Conservation (phyloP, 2,113 vertebrate genomes). For the Argyrosomus japonicus region DNA sequence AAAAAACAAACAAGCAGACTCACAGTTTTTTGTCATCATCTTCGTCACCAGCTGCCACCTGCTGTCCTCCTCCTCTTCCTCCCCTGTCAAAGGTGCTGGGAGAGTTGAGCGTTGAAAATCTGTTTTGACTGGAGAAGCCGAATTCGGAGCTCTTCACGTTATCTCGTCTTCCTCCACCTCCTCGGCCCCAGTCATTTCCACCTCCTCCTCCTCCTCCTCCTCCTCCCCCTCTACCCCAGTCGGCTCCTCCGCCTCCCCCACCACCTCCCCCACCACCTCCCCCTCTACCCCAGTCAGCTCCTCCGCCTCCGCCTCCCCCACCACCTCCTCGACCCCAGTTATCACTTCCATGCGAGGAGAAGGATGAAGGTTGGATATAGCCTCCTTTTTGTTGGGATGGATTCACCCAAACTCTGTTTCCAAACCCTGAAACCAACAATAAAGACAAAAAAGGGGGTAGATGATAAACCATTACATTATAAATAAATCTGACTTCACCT, state of each 20-base stretch:
- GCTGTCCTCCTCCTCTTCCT: conserved; percentile 77
- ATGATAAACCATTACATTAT: background rate
- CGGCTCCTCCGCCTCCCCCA: conserved; percentile 36
- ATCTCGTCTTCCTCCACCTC: conserved; percentile 78
- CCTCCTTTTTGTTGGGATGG: conserved; percentile 82
- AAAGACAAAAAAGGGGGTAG: too few relatives aligned
- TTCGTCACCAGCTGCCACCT: conserved; percentile 74
- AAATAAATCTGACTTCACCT: background rate
- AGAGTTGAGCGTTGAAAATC: conserved; percentile 80
- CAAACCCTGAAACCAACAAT: conserved; percentile 72
- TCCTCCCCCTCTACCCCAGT: conserved; percentile 52
- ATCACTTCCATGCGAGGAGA: conserved; percentile 79
- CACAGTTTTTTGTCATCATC: conserved; percentile 89
- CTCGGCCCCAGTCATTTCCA: conserved; percentile 72
- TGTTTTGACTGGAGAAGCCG: conserved; percentile 84
- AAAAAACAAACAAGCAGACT: conserved; percentile 69
- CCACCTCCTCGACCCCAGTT: conserved; percentile 73
- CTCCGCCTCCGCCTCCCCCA: conserved; percentile 49
- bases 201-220: conserved; percentile 17
- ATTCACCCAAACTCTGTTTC: conserved; percentile 86
- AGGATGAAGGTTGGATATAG: conserved; percentile 87
- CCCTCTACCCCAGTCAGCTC: conserved; percentile 56
- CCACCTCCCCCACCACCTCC: conserved; percentile 67
- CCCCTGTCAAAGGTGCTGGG: conserved; percentile 64
- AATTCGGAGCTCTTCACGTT: conserved; percentile 72